A percentile compares a stretch with the other conserved stretches of the same genome.
These are phyloP conservation scores for Thymelicus lineola DNA, from an alignment of 2,888 invertebrate genomes.

Conservation along the genomic window DNA sequence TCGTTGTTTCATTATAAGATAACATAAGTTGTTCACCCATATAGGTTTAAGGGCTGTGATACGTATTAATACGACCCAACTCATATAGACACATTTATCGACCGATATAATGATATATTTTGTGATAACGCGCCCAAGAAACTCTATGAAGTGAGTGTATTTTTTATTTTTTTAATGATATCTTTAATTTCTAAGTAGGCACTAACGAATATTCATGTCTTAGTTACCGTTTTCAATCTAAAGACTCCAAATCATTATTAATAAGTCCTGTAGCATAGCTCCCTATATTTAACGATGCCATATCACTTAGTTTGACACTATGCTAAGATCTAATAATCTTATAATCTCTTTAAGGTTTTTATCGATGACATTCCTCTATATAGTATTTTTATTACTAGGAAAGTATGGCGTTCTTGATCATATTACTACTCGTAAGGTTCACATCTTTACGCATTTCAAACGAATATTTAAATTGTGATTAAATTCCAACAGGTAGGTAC, in stretches of 20 bases:
- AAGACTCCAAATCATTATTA: slow-evolving; percentile 30
- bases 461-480: no score
- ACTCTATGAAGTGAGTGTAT: slow-evolving; percentile 20
- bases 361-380: slow-evolving; percentile 61
- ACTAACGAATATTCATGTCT: slow-evolving; percentile 3
- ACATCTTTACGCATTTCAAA: no score
- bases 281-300: slow-evolving; percentile 46
- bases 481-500: neutral
- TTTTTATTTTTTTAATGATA: slow-evolving; percentile 12
- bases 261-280: slow-evolving; percentile 32
- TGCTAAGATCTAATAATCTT: slow-evolving; percentile 49
- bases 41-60: neutral
- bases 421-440: no score
- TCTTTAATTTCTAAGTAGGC: slow-evolving; percentile 7
- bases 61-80: neutral
- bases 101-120: neutral
- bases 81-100: neutral
- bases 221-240: slow-evolving; percentile 34
- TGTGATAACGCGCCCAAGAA: slow-evolving; percentile 11
- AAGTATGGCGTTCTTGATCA: slow-evolving; percentile 18
- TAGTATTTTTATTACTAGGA: slow-evolving; percentile 43
- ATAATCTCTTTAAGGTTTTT: slow-evolving; percentile 72
- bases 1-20: no score
- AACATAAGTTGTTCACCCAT: no score
- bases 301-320: slow-evolving; percentile 51